phyloP scores from a whole-genome alignment of 2,113 vertebrate species.

The Motacilla tschutschensis region DNA sequence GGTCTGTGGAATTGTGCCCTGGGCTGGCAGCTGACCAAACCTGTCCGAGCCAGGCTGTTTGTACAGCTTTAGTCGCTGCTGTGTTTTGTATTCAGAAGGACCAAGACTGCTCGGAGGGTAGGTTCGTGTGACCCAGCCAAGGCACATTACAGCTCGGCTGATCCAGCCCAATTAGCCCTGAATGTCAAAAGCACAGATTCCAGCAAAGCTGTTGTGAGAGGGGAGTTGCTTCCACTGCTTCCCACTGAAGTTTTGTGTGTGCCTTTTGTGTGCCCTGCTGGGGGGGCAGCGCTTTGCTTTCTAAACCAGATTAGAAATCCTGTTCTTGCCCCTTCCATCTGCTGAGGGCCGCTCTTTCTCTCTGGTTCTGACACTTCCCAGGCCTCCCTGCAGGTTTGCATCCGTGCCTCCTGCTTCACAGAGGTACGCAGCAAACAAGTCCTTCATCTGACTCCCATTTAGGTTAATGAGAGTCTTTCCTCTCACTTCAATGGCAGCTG shows the following conservation, averaged over 20 bases:
- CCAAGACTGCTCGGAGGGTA: fast-evolving
- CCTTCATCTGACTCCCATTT: background rate
- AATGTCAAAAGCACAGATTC: background rate
- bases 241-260: background rate
- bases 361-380: background rate
- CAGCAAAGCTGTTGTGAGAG: background rate
- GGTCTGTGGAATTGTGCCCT: background rate
- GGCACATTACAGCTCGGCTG: background rate
- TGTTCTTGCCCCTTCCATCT: background rate
- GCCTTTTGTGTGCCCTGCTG: background rate
- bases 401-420: background rate
- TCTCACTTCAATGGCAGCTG: background rate
- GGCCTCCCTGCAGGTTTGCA: background rate
- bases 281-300: background rate
- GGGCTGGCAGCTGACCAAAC: background rate
- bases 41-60: background rate
- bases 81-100: background rate
- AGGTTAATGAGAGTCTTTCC: background rate
- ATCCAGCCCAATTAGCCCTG: background rate
- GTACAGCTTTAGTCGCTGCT: background rate
- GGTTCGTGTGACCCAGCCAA: background rate
- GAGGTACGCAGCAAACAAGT: background rate
- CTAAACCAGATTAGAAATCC: background rate
- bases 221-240: background rate
- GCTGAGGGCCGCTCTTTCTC: background rate